Base-by-base conservation (phyloP, 1,140 invertebrate species). In the Venturia canescens region DNA sequence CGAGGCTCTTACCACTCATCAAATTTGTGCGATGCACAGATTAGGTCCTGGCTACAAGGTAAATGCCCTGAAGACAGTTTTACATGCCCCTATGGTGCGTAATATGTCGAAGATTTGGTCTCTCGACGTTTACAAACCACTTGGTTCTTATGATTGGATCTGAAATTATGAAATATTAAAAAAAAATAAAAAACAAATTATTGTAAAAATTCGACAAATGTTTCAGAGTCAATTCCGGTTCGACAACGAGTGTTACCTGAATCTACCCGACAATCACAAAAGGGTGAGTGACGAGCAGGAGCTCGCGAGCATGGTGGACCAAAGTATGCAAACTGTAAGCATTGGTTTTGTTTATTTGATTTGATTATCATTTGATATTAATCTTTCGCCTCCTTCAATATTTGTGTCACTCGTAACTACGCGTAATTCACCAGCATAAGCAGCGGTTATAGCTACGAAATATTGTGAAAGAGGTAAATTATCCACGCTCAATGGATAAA, bases 1-100 rank as follows among this genome's bases (percentile, higher is more conserved):
- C 86, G 98, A 99, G 93, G 97, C 98, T 5, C 93, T 99, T 77
- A 97, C 96, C 69, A 98, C 98, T 38, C 97, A 99, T 93, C 98
- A 99, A 92, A 98, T 99, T 87, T 98, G 98, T 93, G 97, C 97
- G 82, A 98, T 98, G 96, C 97, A 98, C 90, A 94, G 97, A 84
- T 93, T 99, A 84, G 98, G 98, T 77, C 98, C 98, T 81, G 97
- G 97, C 87, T 99, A 99, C 92, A 99, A 99, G 96, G 98, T 98
- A 93, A 72, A 9, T 6, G 13, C 0, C 38, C 38, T 44, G 7
- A 44, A 9, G n/a, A 15, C 27, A 34, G 4, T 60, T 34, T 6
- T 67, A n/a, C n/a, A n/a, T n/a, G n/a, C n/a, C n/a, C n/a, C n/a
- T n/a, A n/a, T n/a, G n/a, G n/a, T n/a, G n/a, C n/a, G n/a, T n/a